Conservation (phyloP, 2,113 vertebrate genomes). For the Myocastor coypus region DNA sequence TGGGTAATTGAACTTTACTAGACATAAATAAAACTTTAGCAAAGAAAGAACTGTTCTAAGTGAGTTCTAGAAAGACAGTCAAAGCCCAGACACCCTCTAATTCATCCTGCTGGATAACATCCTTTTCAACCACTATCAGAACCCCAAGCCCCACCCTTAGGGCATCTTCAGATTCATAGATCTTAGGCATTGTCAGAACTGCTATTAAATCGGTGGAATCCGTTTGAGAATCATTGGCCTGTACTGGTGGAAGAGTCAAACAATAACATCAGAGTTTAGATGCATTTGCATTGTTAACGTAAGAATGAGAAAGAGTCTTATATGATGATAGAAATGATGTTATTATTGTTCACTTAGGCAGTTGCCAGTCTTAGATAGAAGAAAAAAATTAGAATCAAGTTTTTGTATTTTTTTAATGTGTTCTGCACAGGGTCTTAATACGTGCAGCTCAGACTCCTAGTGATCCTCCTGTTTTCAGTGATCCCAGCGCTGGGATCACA, state of each 20-base stretch:
- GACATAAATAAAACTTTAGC: background rate
- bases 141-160: background rate
- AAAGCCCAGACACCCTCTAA: background rate
- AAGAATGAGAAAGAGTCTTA: background rate
- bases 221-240: background rate
- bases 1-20: background rate
- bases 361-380: background rate
- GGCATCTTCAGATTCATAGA: background rate
- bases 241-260: background rate
- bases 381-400: background rate
- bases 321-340: background rate
- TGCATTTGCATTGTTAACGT: background rate
- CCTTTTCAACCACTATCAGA: background rate
- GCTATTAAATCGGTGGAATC: background rate
- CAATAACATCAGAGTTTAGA: background rate
- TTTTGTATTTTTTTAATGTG: no score
- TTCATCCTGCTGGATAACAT: background rate
- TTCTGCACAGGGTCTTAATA: no score
- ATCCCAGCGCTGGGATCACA: no score
- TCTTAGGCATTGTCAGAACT: background rate
- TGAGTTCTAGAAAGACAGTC: background rate
- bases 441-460: no score
- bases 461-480: no score
- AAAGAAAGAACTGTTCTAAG: background rate
- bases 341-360: background rate